Evolutionary conservation across 2,888 invertebrate genomes (phyloP).

Genomic region (Nineta flava): DNA sequence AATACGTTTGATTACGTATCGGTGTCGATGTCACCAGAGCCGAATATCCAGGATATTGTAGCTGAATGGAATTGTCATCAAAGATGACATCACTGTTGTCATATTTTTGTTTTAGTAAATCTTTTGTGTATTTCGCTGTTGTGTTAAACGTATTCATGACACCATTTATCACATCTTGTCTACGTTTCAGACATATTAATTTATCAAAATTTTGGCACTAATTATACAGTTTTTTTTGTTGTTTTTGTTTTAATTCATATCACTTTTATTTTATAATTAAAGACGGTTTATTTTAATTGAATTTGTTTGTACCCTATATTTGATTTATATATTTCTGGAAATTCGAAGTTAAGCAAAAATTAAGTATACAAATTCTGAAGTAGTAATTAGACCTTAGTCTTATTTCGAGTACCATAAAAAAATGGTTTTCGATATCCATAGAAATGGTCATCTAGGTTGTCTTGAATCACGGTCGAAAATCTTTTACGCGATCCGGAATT

Average conservation of each 20-base stretch:
- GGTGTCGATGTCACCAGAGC: background rate
- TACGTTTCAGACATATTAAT: background rate
- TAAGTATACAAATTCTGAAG: too few relatives aligned
- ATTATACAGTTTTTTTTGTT: background rate
- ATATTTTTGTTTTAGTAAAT: background rate
- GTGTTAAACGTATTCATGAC: slow-evolving; percentile 1
- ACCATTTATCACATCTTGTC: background rate
- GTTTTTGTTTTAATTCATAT: background rate
- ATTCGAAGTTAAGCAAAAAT: too few relatives aligned
- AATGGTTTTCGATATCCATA: too few relatives aligned
- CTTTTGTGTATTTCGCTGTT: background rate
- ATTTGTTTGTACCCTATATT: too few relatives aligned
- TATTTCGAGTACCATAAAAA: too few relatives aligned
- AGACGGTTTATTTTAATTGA: too few relatives aligned
- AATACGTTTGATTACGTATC: background rate
- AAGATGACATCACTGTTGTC: background rate
- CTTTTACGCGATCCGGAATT: too few relatives aligned
- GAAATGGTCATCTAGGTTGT: too few relatives aligned
- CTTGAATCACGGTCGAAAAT: too few relatives aligned
- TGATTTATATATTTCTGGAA: too few relatives aligned
- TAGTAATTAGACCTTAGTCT: too few relatives aligned
- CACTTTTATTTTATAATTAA: too few relatives aligned
- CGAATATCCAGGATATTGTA: background rate
- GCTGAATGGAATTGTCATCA: background rate
- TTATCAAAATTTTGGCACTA: background rate